Evolutionary conservation across 1,140 invertebrate species (phyloP).

Genomic region (Pseudomyrmex cubaensis): DNA sequence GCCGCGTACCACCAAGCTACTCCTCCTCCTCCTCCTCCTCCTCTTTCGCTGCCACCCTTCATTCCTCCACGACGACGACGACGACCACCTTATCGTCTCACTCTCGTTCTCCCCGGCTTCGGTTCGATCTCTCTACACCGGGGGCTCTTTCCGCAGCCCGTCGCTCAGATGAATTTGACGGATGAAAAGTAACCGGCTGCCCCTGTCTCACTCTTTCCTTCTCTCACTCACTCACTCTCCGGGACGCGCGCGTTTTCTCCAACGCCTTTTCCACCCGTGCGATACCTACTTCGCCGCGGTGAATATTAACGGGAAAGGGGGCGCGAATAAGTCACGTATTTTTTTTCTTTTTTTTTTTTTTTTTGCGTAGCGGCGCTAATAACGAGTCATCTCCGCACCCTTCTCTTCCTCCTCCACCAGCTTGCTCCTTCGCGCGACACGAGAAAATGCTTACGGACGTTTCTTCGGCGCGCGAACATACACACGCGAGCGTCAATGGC

Average conservation of each 20-base stretch:
- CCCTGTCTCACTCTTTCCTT: conserved; percentile 9
- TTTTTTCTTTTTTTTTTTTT: conserved; percentile 3
- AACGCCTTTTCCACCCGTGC: background rate
- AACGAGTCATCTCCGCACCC: too few species aligned
- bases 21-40: conserved; percentile 29
- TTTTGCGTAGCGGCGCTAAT: too few species aligned
- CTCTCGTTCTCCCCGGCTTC: conserved; percentile 38
- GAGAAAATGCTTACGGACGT: conserved; percentile 49
- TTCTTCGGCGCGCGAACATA: conserved; percentile 60
- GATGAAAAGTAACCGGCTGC: conserved; percentile 70
- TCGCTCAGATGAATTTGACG: conserved; percentile 67
- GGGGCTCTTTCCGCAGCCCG: conserved; percentile 54
- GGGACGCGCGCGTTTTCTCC: background rate
- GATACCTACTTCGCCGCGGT: conserved; percentile 26
- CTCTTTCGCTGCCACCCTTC: conserved; percentile 33
- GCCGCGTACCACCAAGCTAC: conserved; percentile 70
- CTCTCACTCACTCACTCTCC: background rate
- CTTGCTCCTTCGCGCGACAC: background rate
- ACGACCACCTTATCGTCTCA: conserved; percentile 49
- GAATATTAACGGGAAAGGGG: conserved; percentile 32
- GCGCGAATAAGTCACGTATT: conserved; percentile 45
- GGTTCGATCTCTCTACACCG: conserved; percentile 51
- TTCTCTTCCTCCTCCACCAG: background rate
- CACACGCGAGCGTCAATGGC: conserved; percentile 64
- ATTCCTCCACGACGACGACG: conserved; percentile 38